A percentile compares a stretch with the other conserved stretches of the same genome.
Conservation (phyloP, 2,888 invertebrate species). For the Camptogramma bilineatum region DNA sequence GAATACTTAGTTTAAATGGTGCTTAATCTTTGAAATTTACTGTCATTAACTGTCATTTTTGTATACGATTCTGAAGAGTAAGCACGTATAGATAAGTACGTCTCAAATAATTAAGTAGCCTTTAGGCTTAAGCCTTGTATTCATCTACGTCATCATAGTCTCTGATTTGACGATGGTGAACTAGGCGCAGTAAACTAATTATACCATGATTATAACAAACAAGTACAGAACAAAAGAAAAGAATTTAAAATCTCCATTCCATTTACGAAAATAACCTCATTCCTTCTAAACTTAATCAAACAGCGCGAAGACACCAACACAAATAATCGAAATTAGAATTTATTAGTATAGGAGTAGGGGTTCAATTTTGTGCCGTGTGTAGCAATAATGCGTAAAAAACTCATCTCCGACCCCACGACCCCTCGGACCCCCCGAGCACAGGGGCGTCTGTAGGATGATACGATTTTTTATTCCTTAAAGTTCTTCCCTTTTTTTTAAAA, state of each 20-base stretch:
- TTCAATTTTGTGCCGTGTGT: slow-evolving; percentile 77
- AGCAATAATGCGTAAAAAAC: slow-evolving; percentile 85
- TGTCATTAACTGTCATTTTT: no score
- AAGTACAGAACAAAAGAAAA: slow-evolving; percentile 5
- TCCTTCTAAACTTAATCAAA: slow-evolving; percentile 49
- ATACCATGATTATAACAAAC: neutral
- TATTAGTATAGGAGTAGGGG: slow-evolving; percentile 73
- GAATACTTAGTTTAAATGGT: no score
- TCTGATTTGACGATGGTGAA: no score
- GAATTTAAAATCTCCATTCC: slow-evolving; percentile 1
- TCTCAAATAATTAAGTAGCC: no score
- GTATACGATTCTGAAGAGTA: no score
- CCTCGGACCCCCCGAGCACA: slow-evolving; percentile 44
- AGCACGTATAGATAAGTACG: no score
- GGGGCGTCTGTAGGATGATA: slow-evolving; percentile 25
- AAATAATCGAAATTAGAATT: slow-evolving; percentile 80
- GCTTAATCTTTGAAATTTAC: no score
- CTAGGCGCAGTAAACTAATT: no score
- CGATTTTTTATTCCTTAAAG: neutral
- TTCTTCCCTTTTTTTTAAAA: no score
- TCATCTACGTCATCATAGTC: no score
- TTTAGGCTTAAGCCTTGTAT: no score
- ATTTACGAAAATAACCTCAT: slow-evolving; percentile 39
- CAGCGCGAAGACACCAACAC: slow-evolving; percentile 51
- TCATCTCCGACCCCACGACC: slow-evolving; percentile 75